A percentile compares a stretch with the other conserved stretches of the same genome.
These are phyloP conservation scores for Brenthis ino DNA, from an alignment of 2,888 invertebrate species.

Conservation along the genomic window DNA sequence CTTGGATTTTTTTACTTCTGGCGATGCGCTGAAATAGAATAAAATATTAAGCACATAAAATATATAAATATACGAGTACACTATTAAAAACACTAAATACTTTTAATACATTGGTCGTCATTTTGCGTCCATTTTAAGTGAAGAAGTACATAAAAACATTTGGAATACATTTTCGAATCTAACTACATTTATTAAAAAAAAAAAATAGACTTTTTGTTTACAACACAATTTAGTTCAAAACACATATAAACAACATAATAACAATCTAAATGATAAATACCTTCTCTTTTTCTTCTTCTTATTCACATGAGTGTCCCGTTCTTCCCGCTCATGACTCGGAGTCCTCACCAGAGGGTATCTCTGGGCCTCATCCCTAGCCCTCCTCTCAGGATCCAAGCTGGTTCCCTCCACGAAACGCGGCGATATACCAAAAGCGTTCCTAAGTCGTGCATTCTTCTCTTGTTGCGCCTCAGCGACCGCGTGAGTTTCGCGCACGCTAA, in stretches of 20 bases:
- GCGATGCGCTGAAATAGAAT: constrained; percentile 83
- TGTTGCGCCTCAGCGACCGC: constrained; percentile 97
- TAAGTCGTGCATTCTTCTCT: constrained; percentile 95
- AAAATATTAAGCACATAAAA: neutral
- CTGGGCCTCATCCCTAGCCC: constrained; percentile 77
- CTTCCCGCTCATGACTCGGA: constrained; percentile 85
- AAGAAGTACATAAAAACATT: too few species aligned
- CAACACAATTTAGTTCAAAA: too few species aligned
- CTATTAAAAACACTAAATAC: neutral
- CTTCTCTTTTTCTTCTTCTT: constrained; percentile 89
- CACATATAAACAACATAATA: neutral
- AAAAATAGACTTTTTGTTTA: too few species aligned
- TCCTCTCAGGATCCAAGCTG: constrained; percentile 91
- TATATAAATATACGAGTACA: neutral
- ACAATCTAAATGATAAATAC: constrained; percentile 60
- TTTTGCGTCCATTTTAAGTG: too few species aligned
- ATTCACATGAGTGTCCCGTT: constrained; percentile 67
- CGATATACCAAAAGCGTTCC: constrained; percentile 97
- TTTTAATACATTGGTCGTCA: neutral
- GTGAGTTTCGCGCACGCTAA: constrained; percentile 96
- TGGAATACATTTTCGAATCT: too few species aligned
- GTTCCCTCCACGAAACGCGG: constrained; percentile 97
- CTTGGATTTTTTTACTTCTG: constrained; percentile 88
- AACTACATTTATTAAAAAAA: too few species aligned
- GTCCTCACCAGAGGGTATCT: constrained; percentile 89